Conservation (phyloP, 1,140 invertebrate species). For the Brachionus plicatilis region DNA sequence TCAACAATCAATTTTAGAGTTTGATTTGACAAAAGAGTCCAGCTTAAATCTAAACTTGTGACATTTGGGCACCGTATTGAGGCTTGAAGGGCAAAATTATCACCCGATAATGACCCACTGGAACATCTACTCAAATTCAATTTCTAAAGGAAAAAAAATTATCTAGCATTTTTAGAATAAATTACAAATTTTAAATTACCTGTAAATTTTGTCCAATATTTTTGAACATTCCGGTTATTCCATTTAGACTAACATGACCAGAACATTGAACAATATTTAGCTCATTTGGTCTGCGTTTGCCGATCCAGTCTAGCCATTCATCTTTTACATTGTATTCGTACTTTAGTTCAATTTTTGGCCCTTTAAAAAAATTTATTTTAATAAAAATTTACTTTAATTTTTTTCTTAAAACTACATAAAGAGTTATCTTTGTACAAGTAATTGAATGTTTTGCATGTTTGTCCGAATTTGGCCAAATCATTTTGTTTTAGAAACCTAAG, state of each 20-base stretch:
- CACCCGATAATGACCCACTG: slow-evolving; percentile 28
- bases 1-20: slow-evolving; percentile 36
- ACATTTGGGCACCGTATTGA: slow-evolving; percentile 36
- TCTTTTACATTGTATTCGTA: slow-evolving; percentile 5
- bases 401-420: slow-evolving; percentile 6
- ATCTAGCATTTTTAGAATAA: not conserved
- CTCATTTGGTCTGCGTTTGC: not conserved
- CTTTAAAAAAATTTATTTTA: not conserved
- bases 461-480: slow-evolving; percentile 8
- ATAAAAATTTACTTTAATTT: not conserved
- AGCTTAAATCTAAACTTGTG: slow-evolving; percentile 29
- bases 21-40: slow-evolving; percentile 33
- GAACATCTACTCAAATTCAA: slow-evolving; percentile 39
- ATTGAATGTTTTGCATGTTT: not conserved
- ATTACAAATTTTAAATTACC: not conserved
- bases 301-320: slow-evolving; percentile 39
- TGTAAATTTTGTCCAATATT: slow-evolving; percentile 26
- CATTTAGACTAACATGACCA: not conserved
- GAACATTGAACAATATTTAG: slow-evolving; percentile 12
- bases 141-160: not conserved
- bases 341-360: not conserved
- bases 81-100: slow-evolving; percentile 37
- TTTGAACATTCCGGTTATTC: slow-evolving; percentile 19
- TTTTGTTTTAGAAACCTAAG: not conserved
- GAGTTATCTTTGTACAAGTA: not conserved